These are phyloP conservation scores for Sinonovacula constricta DNA, from an alignment of 1,140 invertebrate genomes.

Conservation along the genomic window DNA sequence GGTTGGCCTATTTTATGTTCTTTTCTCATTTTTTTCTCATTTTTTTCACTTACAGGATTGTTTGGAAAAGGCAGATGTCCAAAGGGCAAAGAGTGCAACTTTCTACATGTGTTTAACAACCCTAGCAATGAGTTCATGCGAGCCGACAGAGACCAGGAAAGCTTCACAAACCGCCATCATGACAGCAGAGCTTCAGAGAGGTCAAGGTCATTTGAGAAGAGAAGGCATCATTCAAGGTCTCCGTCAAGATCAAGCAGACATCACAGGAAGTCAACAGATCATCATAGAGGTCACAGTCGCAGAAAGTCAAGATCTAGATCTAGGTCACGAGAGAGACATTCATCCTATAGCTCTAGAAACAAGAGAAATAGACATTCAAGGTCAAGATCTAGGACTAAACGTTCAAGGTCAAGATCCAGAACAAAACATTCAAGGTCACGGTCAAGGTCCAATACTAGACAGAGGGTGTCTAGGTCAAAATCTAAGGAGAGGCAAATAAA, in stretches of 20 bases:
- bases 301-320: constrained; percentile 52
- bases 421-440: constrained; percentile 33
- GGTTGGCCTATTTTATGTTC: no score
- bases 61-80: constrained; percentile 86
- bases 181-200: constrained; percentile 12
- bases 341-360: neutral
- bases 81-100: constrained; percentile 93
- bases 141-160: constrained; percentile 74
- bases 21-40: no score
- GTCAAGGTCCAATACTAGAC: constrained; percentile 54
- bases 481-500: no score
- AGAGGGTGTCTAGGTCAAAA: neutral
- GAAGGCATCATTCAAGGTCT: constrained; percentile 12
- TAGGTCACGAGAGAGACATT: constrained; percentile 25
- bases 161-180: constrained; percentile 26
- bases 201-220: constrained; percentile 30
- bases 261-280: constrained; percentile 10
- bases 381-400: constrained; percentile 42
- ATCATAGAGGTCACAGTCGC: neutral
- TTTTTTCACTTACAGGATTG: no score
- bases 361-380: constrained; percentile 1
- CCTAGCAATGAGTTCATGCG: constrained; percentile 83
- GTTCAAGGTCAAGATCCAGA: constrained; percentile 49
- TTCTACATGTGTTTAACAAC: constrained; percentile 93
- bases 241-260: constrained; percentile 25